A percentile compares a stretch with the other conserved stretches of the same genome.
Conservation (phyloP, 2,888 invertebrate species). For the Nephrotoma guestfalica region DNA sequence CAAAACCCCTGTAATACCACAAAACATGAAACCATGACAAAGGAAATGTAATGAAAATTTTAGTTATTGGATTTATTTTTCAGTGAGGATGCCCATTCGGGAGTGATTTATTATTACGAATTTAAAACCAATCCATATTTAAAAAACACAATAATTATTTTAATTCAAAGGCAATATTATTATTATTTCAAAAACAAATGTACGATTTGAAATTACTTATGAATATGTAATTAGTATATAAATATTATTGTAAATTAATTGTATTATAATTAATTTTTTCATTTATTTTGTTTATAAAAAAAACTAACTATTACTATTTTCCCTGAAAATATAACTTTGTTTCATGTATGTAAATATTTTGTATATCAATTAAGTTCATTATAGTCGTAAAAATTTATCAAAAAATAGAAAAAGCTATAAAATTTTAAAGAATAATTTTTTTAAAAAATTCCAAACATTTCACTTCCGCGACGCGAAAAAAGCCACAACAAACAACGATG, state of each 20-base stretch:
- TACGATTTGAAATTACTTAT: not conserved
- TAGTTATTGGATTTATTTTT: not conserved
- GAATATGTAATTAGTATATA: not conserved
- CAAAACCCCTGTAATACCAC: too few species aligned
- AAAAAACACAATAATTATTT: not conserved
- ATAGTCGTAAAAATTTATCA: not conserved
- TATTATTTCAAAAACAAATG: not conserved
- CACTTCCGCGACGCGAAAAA: not conserved
- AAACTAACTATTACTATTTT: not conserved
- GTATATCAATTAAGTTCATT: not conserved
- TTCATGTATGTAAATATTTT: not conserved
- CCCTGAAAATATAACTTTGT: not conserved
- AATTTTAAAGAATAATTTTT: not conserved
- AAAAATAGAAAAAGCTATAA: not conserved
- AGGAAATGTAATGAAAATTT: not conserved
- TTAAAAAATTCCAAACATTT: not conserved
- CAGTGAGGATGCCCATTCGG: not conserved
- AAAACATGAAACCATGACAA: not conserved
- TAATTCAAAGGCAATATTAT: not conserved
- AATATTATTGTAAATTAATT: not conserved
- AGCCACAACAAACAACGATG: not conserved
- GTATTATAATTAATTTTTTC: not conserved
- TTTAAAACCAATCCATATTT: not conserved
- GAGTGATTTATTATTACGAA: not conserved
- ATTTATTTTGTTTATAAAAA: not conserved